Evolutionary conservation across 1,140 invertebrate genomes (phyloP).

Genomic region (Acyrthosiphon pisum): DNA sequence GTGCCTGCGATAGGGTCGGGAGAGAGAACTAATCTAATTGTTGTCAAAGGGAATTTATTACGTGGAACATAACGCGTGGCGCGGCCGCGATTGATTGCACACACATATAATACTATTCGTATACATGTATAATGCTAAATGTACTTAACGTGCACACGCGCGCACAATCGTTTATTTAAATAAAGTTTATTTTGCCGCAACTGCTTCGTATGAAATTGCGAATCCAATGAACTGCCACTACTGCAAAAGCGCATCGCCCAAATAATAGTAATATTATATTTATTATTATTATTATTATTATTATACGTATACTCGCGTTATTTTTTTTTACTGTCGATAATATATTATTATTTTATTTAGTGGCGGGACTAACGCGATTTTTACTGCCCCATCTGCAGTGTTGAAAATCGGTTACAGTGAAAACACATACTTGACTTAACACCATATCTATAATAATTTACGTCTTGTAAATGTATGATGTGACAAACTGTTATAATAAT

Average conservation of each 20-base stretch:
- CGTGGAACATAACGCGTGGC: background rate
- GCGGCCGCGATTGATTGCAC: background rate
- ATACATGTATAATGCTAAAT: too few relatives aligned
- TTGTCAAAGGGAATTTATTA: slow-evolving; percentile 40
- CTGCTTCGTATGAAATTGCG: background rate
- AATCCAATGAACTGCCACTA: background rate
- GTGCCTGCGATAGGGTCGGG: background rate
- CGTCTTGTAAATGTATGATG: background rate
- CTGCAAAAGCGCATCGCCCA: background rate
- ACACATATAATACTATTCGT: too few relatives aligned
- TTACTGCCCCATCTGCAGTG: background rate
- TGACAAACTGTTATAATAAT: background rate
- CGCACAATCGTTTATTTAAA: slow-evolving; percentile 15
- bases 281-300: background rate
- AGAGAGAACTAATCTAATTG: slow-evolving; percentile 21
- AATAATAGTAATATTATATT: background rate
- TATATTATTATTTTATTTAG: background rate
- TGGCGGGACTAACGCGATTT: background rate
- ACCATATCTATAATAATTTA: background rate
- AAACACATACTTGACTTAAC: slow-evolving; percentile 18
- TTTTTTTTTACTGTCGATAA: background rate
- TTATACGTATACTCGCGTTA: background rate
- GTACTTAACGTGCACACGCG: background rate
- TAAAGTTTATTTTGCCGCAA: background rate
- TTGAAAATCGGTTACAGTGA: background rate